Percentiles rank a stretch among this genome's conserved stretches.
These are phyloP conservation scores for Gephyroberyx darwinii DNA, from an alignment of 2,797 vertebrate species.

Conservation along the genomic window DNA sequence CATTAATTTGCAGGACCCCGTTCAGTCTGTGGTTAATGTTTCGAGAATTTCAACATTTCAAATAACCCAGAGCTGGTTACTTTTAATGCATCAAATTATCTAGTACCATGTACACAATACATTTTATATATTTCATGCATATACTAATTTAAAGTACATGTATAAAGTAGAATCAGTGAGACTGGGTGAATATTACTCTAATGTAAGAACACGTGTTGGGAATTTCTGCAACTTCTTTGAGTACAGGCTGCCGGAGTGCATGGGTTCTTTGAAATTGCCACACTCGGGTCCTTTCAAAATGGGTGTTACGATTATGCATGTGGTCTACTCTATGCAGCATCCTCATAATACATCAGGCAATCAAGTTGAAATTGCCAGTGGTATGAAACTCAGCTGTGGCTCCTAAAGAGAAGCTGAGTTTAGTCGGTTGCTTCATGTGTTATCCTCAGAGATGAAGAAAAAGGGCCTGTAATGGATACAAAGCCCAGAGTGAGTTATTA, in stretches of 20 bases:
- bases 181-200: background rate
- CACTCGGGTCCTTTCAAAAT: slow-evolving; percentile 20
- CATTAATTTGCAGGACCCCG: slow-evolving; percentile 3
- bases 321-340: slow-evolving; percentile 7
- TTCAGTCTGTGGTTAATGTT: slow-evolving; percentile 2
- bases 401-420: slow-evolving; percentile 28
- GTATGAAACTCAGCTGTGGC: slow-evolving; percentile 25
- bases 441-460: slow-evolving; percentile 58
- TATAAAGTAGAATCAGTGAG: no score
- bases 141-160: no score
- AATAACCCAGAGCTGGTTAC: background rate
- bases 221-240: background rate
- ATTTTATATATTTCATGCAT: no score
- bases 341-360: slow-evolving; percentile 40
- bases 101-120: background rate
- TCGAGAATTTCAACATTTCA: background rate
- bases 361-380: slow-evolving; percentile 5
- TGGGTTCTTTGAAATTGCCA: background rate
- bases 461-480: slow-evolving; percentile 59
- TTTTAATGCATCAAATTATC: slow-evolving; percentile 6
- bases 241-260: background rate
- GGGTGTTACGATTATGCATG: slow-evolving; percentile 24
- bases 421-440: slow-evolving; percentile 35
- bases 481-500: slow-evolving; percentile 62
- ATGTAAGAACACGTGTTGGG: background rate